Conservation (phyloP, 2,888 invertebrate genomes). For the Onthophagus sagittarius region DNA sequence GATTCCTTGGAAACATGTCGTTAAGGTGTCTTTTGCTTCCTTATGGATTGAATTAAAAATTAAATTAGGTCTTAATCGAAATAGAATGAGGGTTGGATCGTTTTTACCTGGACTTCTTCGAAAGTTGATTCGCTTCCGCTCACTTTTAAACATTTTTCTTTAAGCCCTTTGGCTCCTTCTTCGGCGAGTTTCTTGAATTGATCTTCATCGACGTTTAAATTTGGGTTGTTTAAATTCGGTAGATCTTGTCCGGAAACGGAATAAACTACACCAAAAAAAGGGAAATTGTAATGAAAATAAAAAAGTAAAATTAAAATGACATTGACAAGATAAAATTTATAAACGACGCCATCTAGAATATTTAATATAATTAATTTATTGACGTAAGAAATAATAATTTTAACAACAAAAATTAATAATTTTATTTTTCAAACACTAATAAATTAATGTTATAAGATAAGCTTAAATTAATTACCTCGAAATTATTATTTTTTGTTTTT, state of each 20-base stretch:
- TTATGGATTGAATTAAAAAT: conserved; percentile 36
- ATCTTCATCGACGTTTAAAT: background rate
- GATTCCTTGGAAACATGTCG: conserved; percentile 56
- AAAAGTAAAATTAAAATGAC: no score
- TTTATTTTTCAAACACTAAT: no score
- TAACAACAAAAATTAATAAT: no score
- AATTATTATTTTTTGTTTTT: no score
- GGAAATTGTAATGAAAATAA: no score
- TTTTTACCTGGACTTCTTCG: conserved; percentile 49
- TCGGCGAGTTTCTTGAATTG: conserved; percentile 46
- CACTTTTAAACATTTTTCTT: conserved; percentile 61
- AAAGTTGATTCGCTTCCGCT: conserved; percentile 59
- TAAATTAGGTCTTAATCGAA: background rate
- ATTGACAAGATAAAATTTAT: no score
- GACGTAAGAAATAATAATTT: no score
- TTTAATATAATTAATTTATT: no score
- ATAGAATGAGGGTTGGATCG: background rate
- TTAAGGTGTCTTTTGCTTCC: conserved; percentile 49
- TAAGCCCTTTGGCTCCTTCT: conserved; percentile 49
- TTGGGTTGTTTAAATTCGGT: conserved; percentile 25
- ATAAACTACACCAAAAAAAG: background rate
- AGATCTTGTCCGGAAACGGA: conserved; percentile 20
- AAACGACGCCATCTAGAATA: no score
- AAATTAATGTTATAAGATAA: no score
- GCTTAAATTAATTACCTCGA: no score